Percentiles rank a stretch among this genome's conserved stretches.
These are phyloP conservation scores for Automeris io DNA, from an alignment of 2,888 invertebrate genomes.

Conservation along the genomic window DNA sequence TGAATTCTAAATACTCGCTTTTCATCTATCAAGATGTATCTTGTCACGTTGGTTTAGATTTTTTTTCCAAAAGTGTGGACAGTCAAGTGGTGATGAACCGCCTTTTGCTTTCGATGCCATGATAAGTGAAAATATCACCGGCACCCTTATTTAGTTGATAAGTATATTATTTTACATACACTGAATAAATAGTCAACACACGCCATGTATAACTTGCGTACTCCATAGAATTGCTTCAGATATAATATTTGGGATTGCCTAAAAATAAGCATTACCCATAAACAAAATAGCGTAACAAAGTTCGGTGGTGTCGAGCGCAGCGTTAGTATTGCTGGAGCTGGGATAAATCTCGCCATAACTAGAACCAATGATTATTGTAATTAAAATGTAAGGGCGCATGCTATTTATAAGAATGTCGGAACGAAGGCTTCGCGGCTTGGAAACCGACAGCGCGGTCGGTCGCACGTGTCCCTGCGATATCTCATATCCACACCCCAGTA, in stretches of 20 bases:
- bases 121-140: too few relatives aligned
- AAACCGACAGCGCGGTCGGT: slow-evolving; percentile 24
- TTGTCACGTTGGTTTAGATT: too few relatives aligned
- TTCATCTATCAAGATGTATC: too few relatives aligned
- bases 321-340: slow-evolving; percentile 50
- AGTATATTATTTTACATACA: too few relatives aligned
- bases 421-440: slow-evolving; percentile 47
- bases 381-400: slow-evolving; percentile 54
- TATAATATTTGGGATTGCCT: slow-evolving; percentile 34
- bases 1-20: too few relatives aligned
- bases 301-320: slow-evolving; percentile 18
- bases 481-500: not conserved
- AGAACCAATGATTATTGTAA: slow-evolving; percentile 58
- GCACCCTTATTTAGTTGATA: too few relatives aligned
- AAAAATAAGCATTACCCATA: slow-evolving; percentile 41
- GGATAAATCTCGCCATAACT: slow-evolving; percentile 64
- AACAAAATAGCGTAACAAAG: slow-evolving; percentile 18
- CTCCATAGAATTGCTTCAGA: too few relatives aligned
- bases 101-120: too few relatives aligned
- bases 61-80: too few relatives aligned
- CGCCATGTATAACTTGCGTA: too few relatives aligned
- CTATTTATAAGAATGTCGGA: slow-evolving; percentile 43
- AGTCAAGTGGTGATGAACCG: too few relatives aligned
- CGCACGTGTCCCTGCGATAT: slow-evolving; percentile 31
- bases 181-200: too few relatives aligned